Evolutionary conservation across 2,113 vertebrate species (phyloP), one percentile per base, ranked within the genome.

Genomic region (Phoenicopterus ruber): DNA sequence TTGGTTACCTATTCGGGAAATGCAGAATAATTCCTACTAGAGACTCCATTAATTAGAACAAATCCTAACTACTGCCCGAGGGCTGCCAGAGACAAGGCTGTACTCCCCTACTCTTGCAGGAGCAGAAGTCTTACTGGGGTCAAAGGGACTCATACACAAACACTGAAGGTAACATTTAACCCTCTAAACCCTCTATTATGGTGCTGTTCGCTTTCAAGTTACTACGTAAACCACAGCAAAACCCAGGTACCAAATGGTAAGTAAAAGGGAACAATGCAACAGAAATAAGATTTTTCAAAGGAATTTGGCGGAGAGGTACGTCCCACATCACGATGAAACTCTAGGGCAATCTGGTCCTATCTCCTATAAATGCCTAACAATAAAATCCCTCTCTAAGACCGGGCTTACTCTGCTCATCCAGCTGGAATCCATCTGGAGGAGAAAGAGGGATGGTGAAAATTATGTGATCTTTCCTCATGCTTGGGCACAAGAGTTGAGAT

Each of bases 11-110:
- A 85, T 82, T 72, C 86, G 94, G 93, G 88, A 96, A 96, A 88
- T 11, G 11, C 67, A 93, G 91, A 94, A 76, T 94, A 94, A 97
- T 96, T 97, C 94, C 94, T 97, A 79, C 90, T 95, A 96, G 96
- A 96, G 88, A 88, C 46, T 91, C 71, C 95, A 92, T 96, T 97
- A 97, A 97, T 97, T 97, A 97, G 89, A 96, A 96, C 82, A 97
- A 97, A 96, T 95, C 90, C 88, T 84, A 94, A 84, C 82, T 91
- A 83, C 74, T 93, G 92, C 93, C 95, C 40, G 84, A 96, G 83
- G 94, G 93, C 92, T 91, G 74, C 74, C 83, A 97, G 92, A 96
- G 78, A 97, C 95, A 96, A 93, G 89, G 87, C 72, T 95, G 86
- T 81, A 38, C 70, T 96, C 96, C 96, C 63, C 83, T 81, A 20